Percentiles rank a stretch among this genome's conserved stretches.
Evolutionary conservation across 2,797 vertebrate genomes (phyloP).

Genomic region (Mormyrops attenuatus): DNA sequence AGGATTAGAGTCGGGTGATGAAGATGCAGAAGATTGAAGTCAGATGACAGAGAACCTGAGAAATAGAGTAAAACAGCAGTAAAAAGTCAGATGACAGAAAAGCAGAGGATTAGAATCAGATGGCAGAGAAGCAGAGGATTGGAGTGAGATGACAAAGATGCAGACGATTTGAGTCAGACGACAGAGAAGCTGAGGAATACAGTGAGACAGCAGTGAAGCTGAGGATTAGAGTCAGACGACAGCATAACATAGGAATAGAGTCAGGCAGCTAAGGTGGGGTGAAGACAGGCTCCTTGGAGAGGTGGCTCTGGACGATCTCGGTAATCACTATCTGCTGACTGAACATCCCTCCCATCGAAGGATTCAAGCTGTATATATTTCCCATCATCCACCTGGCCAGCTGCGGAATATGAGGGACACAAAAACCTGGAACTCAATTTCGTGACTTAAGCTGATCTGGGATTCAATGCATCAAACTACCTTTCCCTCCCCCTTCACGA

Average conservation of each 20-base stretch:
- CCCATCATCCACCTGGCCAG: neutral
- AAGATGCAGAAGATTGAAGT: no score
- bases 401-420: neutral
- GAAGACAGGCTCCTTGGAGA: neutral
- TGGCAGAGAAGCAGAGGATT: neutral
- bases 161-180: neutral
- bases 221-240: neutral
- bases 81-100: no score
- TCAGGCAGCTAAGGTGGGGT: neutral
- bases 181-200: neutral
- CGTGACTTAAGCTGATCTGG: neutral
- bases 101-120: no score
- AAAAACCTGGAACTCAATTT: neutral
- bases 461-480: neutral
- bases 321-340: neutral
- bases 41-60: neutral
- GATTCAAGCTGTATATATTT: neutral
- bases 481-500: neutral
- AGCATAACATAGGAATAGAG: neutral
- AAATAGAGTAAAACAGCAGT: neutral
- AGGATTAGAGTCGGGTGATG: neutral
- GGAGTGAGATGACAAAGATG: neutral
- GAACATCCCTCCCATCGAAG: neutral
- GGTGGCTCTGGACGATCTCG: neutral
- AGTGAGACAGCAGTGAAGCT: neutral